Conservation (phyloP, 2,113 vertebrate species). For the Thamnaconus septentrionalis region DNA sequence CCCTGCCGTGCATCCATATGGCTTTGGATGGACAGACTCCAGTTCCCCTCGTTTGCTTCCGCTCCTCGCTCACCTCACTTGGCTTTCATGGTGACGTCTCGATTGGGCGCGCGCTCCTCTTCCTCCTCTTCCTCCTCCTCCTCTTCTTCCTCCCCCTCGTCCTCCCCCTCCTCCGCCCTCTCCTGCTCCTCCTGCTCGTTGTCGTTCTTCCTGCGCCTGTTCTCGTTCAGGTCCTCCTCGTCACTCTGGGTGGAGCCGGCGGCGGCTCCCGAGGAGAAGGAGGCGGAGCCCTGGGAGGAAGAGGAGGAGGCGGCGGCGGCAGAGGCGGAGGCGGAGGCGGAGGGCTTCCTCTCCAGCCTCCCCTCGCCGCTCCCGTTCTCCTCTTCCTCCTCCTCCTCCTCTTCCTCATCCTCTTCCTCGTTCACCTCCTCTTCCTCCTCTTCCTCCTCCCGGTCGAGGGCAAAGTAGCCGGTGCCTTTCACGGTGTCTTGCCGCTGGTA, state of each 20-base stretch:
- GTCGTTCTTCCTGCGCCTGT: conserved; percentile 84
- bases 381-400: conserved; percentile 66
- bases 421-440: conserved; percentile 86
- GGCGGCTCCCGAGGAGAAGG: not conserved
- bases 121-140: conserved; percentile 81
- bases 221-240: conserved; percentile 86
- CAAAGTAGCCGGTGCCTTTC: conserved; percentile 95
- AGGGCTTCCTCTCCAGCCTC: conserved; percentile 73
- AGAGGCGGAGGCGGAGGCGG: conserved; percentile 18
- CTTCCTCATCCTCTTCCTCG: conserved; percentile 73
- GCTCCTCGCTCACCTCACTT: conserved; percentile 76
- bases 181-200: conserved; percentile 76
- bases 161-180: conserved; percentile 74
- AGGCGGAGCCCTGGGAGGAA: conserved; percentile 25
- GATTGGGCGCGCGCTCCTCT: conserved; percentile 79
- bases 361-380: conserved; percentile 64
- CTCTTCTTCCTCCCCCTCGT: conserved; percentile 82
- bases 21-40: conserved; percentile 80
- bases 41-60: conserved; percentile 39
- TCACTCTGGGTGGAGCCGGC: conserved; percentile 47
- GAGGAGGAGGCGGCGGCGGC: conserved; percentile 33
- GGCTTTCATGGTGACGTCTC: conserved; percentile 92
- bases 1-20: conserved; percentile 82
- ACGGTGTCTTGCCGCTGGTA: conserved; percentile 95
- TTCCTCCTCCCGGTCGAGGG: conserved; percentile 88